Percentiles rank a stretch among this genome's conserved stretches.
Conservation (phyloP, 2,797 vertebrate species). For the Diplodus puntazzo region DNA sequence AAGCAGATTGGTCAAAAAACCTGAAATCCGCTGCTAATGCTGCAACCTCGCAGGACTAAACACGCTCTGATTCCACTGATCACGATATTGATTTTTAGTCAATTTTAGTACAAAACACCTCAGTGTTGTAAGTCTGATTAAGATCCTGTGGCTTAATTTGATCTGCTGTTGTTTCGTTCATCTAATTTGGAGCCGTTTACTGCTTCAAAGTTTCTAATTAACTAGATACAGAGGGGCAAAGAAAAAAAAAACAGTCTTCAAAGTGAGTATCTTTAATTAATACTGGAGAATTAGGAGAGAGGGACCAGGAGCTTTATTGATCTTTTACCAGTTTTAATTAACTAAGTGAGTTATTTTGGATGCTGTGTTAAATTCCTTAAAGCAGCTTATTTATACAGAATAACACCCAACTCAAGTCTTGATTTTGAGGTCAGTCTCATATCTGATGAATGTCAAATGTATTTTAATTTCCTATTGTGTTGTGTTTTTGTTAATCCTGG, state of each 20-base stretch:
- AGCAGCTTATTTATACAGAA: conserved; percentile 44
- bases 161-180: conserved; percentile 46
- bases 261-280: conserved; percentile 80
- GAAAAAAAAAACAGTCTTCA: conserved; percentile 61
- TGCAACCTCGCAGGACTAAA: conserved; percentile 16
- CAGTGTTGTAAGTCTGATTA: conserved; percentile 39
- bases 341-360: conserved; percentile 65
- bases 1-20: conserved; percentile 54
- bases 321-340: conserved; percentile 74
- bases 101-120: conserved; percentile 34
- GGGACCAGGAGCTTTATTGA: conserved; percentile 71
- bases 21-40: conserved; percentile 27
- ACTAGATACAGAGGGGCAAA: conserved; percentile 53
- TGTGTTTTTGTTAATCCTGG: neutral
- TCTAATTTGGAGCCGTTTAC: conserved; percentile 50
- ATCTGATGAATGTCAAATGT: neutral
- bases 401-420: conserved; percentile 24
- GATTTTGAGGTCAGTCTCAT: conserved; percentile 24
- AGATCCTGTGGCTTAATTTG: conserved; percentile 47
- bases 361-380: conserved; percentile 52
- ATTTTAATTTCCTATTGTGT: neutral
- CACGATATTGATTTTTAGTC: conserved; percentile 9
- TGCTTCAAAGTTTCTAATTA: conserved; percentile 72
- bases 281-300: conserved; percentile 68
- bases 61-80: conserved; percentile 17